Base-by-base conservation (phyloP, 2,113 vertebrate genomes). In the Myxocyprinus asiaticus region DNA sequence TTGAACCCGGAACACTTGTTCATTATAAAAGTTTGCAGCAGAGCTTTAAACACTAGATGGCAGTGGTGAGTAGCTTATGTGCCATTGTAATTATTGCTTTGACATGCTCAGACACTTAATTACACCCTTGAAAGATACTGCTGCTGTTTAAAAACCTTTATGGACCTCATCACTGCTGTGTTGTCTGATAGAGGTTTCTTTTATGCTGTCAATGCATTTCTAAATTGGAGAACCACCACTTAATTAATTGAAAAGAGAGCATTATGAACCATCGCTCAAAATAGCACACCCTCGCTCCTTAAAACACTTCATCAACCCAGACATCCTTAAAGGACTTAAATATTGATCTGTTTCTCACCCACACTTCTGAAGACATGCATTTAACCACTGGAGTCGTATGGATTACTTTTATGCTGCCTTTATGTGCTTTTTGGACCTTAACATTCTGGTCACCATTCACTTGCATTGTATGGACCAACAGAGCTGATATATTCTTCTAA, bases 21-120 rank as follows among this genome's bases (percentile, higher is more conserved):
- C 22, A 33, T 33, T 33, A 1, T 33, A 33, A 33, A 33, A 33
- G 22, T 44, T 42, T 66, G 9, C 44, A 4, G 12, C 47, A n/a
- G 68, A 70, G 50, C 15, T 70, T 15, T 44, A 5, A 5, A 58
- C 92, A 89, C 89, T 86, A 91, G 92, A 87, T 89, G 91, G 80
- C 86, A 87, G 78, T 85, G 81, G 67, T 81, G 85, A 89, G 82
- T 83, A 85, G 78, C 81, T 9, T 15, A 77, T 85, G 56, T 9
- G 6, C 7, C 17, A 17, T 67, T 47, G 45, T 11, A 53, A 58
- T 62, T 62, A 59, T 47, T 72, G n/a, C 70, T 72, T 72, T 59
- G 47, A 61, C 70, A 59, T 47, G n/a, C 43, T 59, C 42, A 17
- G 33, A 44, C 82, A 71, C 84, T 83, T 87, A 84, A 89, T 88